A percentile compares a stretch with the other conserved stretches of the same genome.
Evolutionary conservation across 2,888 invertebrate species (phyloP).

Genomic region (Drosophila hamatofila): DNA sequence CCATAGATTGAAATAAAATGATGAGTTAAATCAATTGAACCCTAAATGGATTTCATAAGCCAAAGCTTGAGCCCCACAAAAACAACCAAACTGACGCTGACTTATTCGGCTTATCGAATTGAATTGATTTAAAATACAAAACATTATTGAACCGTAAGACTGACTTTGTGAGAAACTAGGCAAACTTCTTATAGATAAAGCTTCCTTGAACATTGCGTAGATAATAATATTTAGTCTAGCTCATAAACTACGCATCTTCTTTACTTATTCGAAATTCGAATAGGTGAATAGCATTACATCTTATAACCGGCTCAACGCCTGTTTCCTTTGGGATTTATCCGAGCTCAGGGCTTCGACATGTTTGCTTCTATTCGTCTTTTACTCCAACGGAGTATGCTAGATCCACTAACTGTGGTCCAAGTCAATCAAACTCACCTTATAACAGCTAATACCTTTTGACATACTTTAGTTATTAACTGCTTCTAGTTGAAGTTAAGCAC

Average conservation of each 20-base stretch:
- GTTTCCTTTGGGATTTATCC: neutral
- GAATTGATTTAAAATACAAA: neutral
- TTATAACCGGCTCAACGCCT: too few relatives aligned
- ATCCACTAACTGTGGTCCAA: too few relatives aligned
- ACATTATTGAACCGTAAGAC: neutral
- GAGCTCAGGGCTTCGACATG: neutral
- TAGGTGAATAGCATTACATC: neutral
- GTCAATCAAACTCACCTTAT: neutral
- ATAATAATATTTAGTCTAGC: neutral
- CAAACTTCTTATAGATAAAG: neutral
- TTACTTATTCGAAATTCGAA: neutral
- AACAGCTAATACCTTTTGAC: neutral
- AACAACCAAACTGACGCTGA: neutral
- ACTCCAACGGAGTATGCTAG: neutral
- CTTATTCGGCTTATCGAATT: neutral
- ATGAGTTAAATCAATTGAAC: neutral
- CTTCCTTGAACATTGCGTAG: neutral
- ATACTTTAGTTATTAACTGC: constrained; percentile 14
- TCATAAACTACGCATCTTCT: neutral
- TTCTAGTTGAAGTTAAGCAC: constrained; percentile 20
- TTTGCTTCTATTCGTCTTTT: neutral
- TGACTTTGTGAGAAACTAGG: neutral
- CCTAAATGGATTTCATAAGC: neutral
- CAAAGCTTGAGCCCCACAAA: neutral
- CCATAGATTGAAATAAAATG: neutral